A percentile compares a stretch with the other conserved stretches of the same genome.
These are phyloP conservation scores for Papilio dardanus DNA, from an alignment of 1,140 invertebrate genomes.

Conservation along the genomic window DNA sequence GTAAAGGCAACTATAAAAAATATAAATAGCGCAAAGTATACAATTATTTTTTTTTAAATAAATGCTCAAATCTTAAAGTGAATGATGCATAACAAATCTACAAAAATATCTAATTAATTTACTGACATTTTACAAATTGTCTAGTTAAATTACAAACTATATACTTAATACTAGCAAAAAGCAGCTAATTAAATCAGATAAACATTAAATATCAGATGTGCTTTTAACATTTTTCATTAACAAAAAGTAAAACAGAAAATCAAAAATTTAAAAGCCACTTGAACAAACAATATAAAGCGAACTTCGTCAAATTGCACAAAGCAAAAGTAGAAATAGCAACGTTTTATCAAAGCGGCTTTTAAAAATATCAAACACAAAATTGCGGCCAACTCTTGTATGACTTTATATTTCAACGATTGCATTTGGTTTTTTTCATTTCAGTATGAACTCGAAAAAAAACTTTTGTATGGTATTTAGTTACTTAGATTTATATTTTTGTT, in stretches of 20 bases:
- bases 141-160: too few species aligned
- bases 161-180: too few species aligned
- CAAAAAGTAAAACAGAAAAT: neutral
- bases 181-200: too few species aligned
- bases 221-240: neutral
- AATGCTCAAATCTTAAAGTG: too few species aligned
- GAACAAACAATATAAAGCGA: neutral
- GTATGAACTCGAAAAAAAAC: neutral
- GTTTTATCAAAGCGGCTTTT: slow-evolving; percentile 10
- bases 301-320: neutral
- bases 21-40: too few species aligned
- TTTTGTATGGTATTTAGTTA: neutral
- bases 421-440: too few species aligned
- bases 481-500: neutral
- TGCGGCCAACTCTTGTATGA: neutral
- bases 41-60: too few species aligned
- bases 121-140: too few species aligned
- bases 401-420: neutral
- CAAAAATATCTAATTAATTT: too few species aligned
- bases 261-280: neutral
- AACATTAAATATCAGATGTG: neutral
- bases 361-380: slow-evolving; percentile 19
- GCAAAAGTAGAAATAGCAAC: slow-evolving; percentile 7
- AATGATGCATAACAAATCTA: too few species aligned
- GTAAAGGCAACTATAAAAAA: too few species aligned